Percentiles rank a stretch among this genome's conserved stretches.
phyloP scores from a whole-genome alignment of 1,140 invertebrate species.

The Drosophila sucinea region DNA sequence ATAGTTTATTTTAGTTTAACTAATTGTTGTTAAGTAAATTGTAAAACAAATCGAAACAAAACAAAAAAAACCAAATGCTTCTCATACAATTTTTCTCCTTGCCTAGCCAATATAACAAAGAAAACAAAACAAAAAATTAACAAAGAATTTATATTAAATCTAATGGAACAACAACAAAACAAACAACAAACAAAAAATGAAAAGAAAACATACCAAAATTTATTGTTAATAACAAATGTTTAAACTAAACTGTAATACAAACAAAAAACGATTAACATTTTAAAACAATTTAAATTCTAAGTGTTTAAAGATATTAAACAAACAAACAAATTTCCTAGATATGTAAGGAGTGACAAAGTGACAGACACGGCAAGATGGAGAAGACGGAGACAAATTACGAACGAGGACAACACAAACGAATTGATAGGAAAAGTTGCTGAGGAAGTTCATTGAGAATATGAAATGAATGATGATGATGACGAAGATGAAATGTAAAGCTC shows the following conservation, averaged over 20 bases:
- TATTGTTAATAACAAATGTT: conserved; percentile 20
- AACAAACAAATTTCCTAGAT: conserved; percentile 45
- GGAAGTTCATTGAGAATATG: background rate
- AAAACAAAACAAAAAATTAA: conserved; percentile 48
- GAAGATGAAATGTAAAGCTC: conserved; percentile 73
- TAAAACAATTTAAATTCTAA: conserved; percentile 47
- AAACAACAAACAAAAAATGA: conserved; percentile 16
- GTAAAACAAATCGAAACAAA: conserved; percentile 20
- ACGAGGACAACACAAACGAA: background rate
- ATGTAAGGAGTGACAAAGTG: conserved; percentile 24
- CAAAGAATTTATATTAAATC: conserved; percentile 66
- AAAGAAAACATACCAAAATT: conserved; percentile 27
- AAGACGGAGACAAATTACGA: background rate
- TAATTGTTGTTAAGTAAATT: conserved; percentile 21
- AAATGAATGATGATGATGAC: conserved; percentile 34
- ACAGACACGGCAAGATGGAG: conserved; percentile 14
- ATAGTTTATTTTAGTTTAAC: conserved; percentile 11
- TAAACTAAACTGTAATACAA: conserved; percentile 28
- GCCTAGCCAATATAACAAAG: conserved; percentile 58
- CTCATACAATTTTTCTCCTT: conserved; percentile 58
- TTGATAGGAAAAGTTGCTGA: background rate
- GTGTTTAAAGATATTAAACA: conserved; percentile 34
- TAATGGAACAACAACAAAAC: conserved; percentile 13
- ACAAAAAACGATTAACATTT: conserved; percentile 20
- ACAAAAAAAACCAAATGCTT: conserved; percentile 50